Percentiles rank a stretch among this genome's conserved stretches.
phyloP scores from a whole-genome alignment of 2,113 vertebrate species.

The Xiphorhynchus elegans region DNA sequence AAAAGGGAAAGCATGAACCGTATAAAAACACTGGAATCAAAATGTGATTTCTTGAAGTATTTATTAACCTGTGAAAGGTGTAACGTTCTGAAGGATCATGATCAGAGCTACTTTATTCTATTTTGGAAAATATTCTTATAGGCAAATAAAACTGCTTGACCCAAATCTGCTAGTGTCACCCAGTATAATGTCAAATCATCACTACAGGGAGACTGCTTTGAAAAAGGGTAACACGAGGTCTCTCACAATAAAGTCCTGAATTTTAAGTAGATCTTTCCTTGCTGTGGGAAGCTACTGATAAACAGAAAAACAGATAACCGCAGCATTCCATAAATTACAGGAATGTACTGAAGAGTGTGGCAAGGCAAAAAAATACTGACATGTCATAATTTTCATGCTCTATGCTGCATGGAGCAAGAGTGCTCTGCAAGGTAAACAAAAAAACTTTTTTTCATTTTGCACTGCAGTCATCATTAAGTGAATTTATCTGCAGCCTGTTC shows the following conservation, averaged over 20 bases:
- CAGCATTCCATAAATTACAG: neutral
- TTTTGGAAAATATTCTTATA: neutral
- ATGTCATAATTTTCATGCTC: neutral
- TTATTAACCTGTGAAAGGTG: neutral
- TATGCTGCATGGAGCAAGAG: neutral
- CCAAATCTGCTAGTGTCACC: neutral
- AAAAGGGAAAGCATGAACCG: neutral
- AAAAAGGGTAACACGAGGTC: neutral
- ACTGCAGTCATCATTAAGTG: conserved; percentile 33
- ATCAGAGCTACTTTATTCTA: neutral
- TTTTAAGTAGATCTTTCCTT: neutral
- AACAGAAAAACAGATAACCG: neutral
- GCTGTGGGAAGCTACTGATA: neutral
- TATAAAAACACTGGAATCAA: neutral
- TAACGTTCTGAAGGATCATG: neutral
- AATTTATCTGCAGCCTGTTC: conserved; percentile 26
- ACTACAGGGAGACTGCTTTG: neutral
- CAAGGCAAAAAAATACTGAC: conserved; percentile 14
- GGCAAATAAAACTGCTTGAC: neutral
- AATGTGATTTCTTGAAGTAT: neutral
- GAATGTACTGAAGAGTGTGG: neutral
- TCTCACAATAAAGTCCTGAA: neutral
- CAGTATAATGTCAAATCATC: neutral
- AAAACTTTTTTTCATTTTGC: conserved; percentile 2
- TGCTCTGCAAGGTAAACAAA: conserved; percentile 36